Base-by-base conservation (phyloP, 2,113 vertebrate genomes). In the Zeus faber region DNA sequence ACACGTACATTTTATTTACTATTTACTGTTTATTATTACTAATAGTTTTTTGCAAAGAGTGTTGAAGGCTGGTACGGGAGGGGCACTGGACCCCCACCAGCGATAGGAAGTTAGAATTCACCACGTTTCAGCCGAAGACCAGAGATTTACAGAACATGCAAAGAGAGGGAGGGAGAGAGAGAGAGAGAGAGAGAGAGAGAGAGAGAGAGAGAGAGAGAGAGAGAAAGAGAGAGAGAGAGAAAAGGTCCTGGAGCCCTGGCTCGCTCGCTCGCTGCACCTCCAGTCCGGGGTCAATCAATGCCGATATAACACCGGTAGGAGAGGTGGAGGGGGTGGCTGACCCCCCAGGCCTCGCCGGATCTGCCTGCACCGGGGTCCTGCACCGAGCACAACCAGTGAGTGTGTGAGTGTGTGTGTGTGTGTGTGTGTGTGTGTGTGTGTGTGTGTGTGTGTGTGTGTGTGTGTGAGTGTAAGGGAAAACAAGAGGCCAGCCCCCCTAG, bases 311-410 rank as follows among this genome's bases (percentile, higher is more conserved):
- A 55, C 76, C 76, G 69, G 62, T 70, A 62, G 62, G 65, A 74
- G 81, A 81, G 77, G 81, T 85, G 85, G 70, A 76, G 67, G 80
- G 79, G 74, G 83, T 79, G 81, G 64, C 53, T 53, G 51, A 78
- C 83, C 72, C 80, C 62, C 58, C 50, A 58, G 73, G 69, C 68
- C 69, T 73, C 68, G 6, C 27, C 31, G 22, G 60, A 52, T 67
- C 83, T 58, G 13, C 11, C 58, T 58, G 66, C 61, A 71, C 64
- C 66, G 67, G 49, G 65, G 81, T 87, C 74, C 79, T 83, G 65
- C 76, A 48, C 62, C 54, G 61, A 75, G 68, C 63, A 64, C 54
- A 37, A 37, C 49, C 59, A 68, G 67, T 60, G 67, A 79, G 69
- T 44, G 54, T 62, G 58, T 82, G 25, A 67, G 56, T 4, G 49